These are phyloP conservation scores for Zophobas morio DNA, from an alignment of 1,140 invertebrate species.

Conservation along the genomic window DNA sequence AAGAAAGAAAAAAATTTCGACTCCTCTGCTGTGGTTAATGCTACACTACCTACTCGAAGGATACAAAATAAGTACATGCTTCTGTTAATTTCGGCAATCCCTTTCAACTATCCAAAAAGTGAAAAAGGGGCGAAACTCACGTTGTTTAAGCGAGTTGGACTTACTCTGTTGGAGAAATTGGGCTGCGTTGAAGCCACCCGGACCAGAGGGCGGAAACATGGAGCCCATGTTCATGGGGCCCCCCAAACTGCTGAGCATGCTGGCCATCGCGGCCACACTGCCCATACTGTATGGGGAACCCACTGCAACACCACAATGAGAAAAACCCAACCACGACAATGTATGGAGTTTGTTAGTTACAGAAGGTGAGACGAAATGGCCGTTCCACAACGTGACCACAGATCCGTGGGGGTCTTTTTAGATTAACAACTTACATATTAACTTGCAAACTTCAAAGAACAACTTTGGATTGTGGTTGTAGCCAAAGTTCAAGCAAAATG, in stretches of 20 bases:
- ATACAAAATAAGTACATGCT: too few species aligned
- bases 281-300: constrained; percentile 64
- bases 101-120: constrained; percentile 14
- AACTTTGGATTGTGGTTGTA: too few species aligned
- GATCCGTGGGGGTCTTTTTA: too few species aligned
- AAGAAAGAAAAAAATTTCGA: constrained; percentile 25
- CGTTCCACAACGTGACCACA: too few species aligned
- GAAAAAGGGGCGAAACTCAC: constrained; percentile 51
- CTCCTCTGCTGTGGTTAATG: constrained; percentile 17
- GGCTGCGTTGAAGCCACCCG: constrained; percentile 75
- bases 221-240: constrained; percentile 63
- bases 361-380: too few species aligned
- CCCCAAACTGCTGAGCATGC: constrained; percentile 65
- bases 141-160: constrained; percentile 65
- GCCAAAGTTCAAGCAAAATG: too few species aligned
- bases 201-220: constrained; percentile 59
- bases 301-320: constrained; percentile 61
- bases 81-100: constrained; percentile 17
- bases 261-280: constrained; percentile 66
- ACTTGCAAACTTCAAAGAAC: too few species aligned
- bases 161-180: constrained; percentile 85
- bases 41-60: constrained; percentile 34
- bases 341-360: too few species aligned
- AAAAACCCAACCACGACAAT: constrained; percentile 18
- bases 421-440: too few species aligned